Base-by-base conservation (phyloP, 2,888 invertebrate species). In the Eupithecia subumbrata region DNA sequence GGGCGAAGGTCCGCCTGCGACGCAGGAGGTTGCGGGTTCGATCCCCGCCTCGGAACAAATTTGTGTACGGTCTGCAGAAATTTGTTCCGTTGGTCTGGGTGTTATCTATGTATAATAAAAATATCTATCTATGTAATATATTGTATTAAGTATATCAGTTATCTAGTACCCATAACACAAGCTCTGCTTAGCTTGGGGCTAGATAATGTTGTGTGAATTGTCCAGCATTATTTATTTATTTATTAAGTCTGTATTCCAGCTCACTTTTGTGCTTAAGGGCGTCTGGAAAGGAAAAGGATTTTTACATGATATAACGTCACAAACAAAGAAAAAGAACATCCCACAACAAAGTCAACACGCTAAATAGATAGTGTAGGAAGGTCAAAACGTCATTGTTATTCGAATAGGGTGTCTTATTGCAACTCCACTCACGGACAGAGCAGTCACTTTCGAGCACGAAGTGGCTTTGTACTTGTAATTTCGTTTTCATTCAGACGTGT, bases 391-490 rank as follows among this genome's bases (percentile, higher is more conserved):
- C 82, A 87, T 91, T 91, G 86, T 86, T 89, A 92, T 92, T 90
- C 91, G 79, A 80, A 78, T 77, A 76, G 83, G 83, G 86, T 84
- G 81, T 80, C 80, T 81, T 78, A 83, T 91, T 88, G 82, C 79
- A 76, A 91, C 82, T 85, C 92, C 40, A 83, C 86, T 89, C 93
- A 92, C 92, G 90, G 82, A 86, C 66, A 34, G 71, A 82, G 85
- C 90, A 91, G 87, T 93, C 92, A 90, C 93, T 94, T 93, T 94
- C 91, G 85, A 89, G 84, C 76, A 71, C 88, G 85, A 86, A 88
- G 85, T 85, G 84, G 84, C 85, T 84, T 85, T 84, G 87, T 89
- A 85, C 84, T 82, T 78, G 87, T 89, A 89, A 91, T 91, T 90
- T 89, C 87, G 84, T 91, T 92, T 91, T 90, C 88, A 86, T 88